Evolutionary conservation across 30 jellyfish, hydroid and myxozoan genomes (phyloP).

Genomic region (Hydractinia echinata): DNA sequence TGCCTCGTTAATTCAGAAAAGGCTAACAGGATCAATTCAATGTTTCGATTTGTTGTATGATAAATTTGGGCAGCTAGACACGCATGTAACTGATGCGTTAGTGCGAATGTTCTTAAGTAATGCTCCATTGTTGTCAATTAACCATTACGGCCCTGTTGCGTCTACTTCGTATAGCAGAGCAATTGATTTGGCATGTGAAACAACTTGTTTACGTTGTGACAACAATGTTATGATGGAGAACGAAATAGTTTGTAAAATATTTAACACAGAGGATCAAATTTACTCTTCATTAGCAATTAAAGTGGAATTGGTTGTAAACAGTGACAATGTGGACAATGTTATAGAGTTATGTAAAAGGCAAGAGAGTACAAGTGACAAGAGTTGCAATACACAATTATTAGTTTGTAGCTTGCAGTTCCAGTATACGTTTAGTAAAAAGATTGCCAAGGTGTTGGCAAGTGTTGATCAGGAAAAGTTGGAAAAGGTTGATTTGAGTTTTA

Average conservation of each 20-base stretch:
- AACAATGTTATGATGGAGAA: not conserved
- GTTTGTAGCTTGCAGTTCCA: conserved; percentile 4
- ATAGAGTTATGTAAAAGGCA: not conserved
- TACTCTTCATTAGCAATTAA: not conserved
- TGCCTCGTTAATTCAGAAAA: conserved; percentile 28
- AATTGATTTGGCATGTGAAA: not conserved
- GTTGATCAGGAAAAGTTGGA: conserved; percentile 1
- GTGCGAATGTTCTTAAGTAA: not conserved
- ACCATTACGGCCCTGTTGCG: not conserved
- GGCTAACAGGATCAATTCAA: conserved; percentile 1
- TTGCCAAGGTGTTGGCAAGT: not conserved
- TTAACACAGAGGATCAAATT: not conserved
- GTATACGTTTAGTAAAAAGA: not conserved
- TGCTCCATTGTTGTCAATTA: conserved; percentile 14
- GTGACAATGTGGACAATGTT: not conserved
- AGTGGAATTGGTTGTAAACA: conserved; percentile 29
- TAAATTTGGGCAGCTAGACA: conserved; percentile 16
- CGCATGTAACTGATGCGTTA: conserved; percentile 22
- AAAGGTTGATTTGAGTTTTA: conserved; percentile 14
- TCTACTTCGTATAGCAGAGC: conserved; percentile 17
- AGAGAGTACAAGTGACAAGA: not conserved
- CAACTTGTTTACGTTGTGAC: not conserved
- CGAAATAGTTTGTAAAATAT: not conserved
- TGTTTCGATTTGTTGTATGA: conserved; percentile 1
- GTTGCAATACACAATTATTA: not conserved